Evolutionary conservation across 2,888 invertebrate genomes (phyloP).

Genomic region (Torymus auratus): DNA sequence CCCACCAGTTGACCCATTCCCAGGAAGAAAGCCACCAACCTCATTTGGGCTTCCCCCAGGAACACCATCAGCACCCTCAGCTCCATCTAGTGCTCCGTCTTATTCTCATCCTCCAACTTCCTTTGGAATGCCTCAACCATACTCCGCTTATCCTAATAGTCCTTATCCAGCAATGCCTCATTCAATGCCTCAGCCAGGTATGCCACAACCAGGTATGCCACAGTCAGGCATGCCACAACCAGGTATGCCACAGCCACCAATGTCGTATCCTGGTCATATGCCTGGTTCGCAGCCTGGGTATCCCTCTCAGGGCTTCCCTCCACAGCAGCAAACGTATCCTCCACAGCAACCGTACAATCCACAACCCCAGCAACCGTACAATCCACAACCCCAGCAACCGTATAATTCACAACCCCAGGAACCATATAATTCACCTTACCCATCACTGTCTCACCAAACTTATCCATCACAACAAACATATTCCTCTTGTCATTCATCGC

Average conservation of each 20-base stretch:
- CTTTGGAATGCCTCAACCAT: slow-evolving; percentile 72
- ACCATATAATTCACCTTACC: no score
- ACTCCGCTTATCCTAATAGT: slow-evolving; percentile 59
- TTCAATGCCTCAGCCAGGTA: slow-evolving; percentile 38
- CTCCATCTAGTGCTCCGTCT: slow-evolving; percentile 67
- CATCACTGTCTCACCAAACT: slow-evolving; percentile 30
- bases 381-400: slow-evolving; percentile 14
- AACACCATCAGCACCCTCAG: slow-evolving; percentile 72
- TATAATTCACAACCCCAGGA: slow-evolving; percentile 41
- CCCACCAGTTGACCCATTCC: slow-evolving; percentile 69
- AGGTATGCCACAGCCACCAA: slow-evolving; percentile 52
- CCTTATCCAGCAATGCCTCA: slow-evolving; percentile 58
- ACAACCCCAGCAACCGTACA: slow-evolving; percentile 27
- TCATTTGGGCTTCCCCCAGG: slow-evolving; percentile 73
- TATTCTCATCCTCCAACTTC: slow-evolving; percentile 65
- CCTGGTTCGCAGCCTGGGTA: slow-evolving; percentile 56
- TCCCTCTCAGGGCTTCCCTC: slow-evolving; percentile 40
- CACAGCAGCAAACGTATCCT: slow-evolving; percentile 68
- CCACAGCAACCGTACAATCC: slow-evolving; percentile 49
- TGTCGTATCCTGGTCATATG: slow-evolving; percentile 51
- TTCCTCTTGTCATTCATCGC: slow-evolving; percentile 10
- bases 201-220: slow-evolving; percentile 45
- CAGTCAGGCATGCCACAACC: slow-evolving; percentile 54
- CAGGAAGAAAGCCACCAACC: slow-evolving; percentile 70
- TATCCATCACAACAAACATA: slow-evolving; percentile 21